phyloP scores from a whole-genome alignment of 2,888 invertebrate species.

The Polydrusus cervinus region DNA sequence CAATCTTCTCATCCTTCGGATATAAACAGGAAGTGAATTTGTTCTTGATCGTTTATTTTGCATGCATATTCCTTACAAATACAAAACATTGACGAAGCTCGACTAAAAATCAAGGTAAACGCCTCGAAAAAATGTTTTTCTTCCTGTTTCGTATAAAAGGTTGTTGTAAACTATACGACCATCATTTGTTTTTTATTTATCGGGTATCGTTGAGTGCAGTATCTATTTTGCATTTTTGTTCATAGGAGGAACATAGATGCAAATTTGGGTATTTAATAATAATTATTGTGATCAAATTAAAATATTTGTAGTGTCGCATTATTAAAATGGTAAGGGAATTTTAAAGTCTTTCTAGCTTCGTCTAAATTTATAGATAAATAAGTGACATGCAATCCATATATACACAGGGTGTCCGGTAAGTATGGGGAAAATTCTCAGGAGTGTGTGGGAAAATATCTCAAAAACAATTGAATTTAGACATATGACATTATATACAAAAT shows the following conservation, averaged over 20 bases:
- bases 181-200: constrained; percentile 14
- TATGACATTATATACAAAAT: no score
- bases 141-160: constrained; percentile 15
- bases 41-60: no score
- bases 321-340: constrained; percentile 7
- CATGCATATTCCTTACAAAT: neutral
- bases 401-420: no score
- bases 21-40: no score
- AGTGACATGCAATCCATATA: no score
- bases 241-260: neutral
- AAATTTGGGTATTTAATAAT: constrained; percentile 10
- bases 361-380: no score
- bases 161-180: neutral
- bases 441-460: no score
- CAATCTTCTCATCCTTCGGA: no score
- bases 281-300: neutral
- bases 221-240: constrained; percentile 25
- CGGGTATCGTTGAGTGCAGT: neutral
- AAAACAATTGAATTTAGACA: no score
- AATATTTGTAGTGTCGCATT: neutral
- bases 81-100: neutral
- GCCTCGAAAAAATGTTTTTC: neutral
- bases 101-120: neutral
- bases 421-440: no score
- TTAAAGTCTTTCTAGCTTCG: no score